These are phyloP conservation scores for Hymenochirus boettgeri DNA, from an alignment of 2,113 vertebrate species.

Conservation along the genomic window DNA sequence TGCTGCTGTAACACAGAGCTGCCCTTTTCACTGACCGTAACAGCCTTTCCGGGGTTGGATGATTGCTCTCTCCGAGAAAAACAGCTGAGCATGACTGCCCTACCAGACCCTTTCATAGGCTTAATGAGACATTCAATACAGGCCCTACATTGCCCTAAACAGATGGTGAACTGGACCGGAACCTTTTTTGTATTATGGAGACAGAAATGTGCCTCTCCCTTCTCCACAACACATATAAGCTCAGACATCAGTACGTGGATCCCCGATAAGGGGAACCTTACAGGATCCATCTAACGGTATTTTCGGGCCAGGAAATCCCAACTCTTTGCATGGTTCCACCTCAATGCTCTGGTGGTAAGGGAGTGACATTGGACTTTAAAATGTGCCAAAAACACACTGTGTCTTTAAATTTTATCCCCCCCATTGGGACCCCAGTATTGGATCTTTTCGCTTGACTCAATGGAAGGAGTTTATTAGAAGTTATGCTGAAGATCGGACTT, in stretches of 20 bases:
- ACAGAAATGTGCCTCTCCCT: neutral
- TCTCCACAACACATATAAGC: neutral
- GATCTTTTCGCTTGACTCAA: conserved; percentile 5
- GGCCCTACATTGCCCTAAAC: neutral
- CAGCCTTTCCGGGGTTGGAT: neutral
- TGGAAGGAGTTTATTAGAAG: neutral
- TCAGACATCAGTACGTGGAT: neutral
- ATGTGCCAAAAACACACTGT: conserved; percentile 34
- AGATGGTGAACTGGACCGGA: neutral
- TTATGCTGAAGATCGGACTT: neutral
- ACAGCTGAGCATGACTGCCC: conserved; percentile 1
- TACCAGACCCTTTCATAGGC: neutral
- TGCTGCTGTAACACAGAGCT: neutral
- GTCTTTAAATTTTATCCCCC: conserved; percentile 1
- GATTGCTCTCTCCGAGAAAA: neutral
- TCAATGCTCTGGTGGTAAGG: neutral
- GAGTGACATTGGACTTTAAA: neutral
- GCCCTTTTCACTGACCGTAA: neutral
- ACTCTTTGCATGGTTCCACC: neutral
- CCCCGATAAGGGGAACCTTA: neutral
- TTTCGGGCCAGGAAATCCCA: neutral
- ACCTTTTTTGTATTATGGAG: neutral
- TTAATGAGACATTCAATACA: conserved; percentile 10
- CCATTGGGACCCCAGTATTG: conserved; percentile 7
- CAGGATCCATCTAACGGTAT: neutral